Base-by-base conservation (phyloP, 1,140 invertebrate genomes). In the Meloidogyne chitwoodi region DNA sequence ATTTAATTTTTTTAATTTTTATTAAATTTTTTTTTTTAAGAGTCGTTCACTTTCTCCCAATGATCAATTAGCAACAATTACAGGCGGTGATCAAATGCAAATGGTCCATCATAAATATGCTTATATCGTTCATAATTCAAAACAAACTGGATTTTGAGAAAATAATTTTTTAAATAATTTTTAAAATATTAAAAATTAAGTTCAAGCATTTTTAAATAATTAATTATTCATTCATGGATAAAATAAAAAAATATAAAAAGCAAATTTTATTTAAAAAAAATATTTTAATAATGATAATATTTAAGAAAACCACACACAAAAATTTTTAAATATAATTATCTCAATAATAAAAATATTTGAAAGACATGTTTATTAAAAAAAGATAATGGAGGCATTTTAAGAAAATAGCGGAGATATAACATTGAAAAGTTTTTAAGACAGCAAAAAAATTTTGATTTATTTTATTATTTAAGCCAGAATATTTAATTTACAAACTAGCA, bases 31-130 rank as follows among this genome's bases (percentile, higher is more conserved):
- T 34, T 34, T 11, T 24, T 38, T 68, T 29, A 22, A 26, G 22
- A 68, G 24, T 14, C 29, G 19, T 69, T 41, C 24, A n/a, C 61
- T 69, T 22, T 22, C 27, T 69, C 48, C 22, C 19, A 69, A 38
- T 27, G 68, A 41, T 6, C 61, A 29, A 22, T 69, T 8, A n/a
- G n/a, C 48, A 16, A 44, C 41, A 56, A 6, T 48, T 48, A 48
- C 44, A 16, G 48, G 48, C 12, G 19, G 19, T n/a, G 48, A 56
- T 8, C 48, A 56, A n/a, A n/a, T 56, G 19, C 68, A 44, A n/a
- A 41, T 44, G 16, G n/a, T 24, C 68, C 26, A 61, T n/a, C 44
- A 41, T 61, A 69, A 69, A 69, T 69, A 69, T n/a, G n/a, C 34
- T n/a, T 69, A 69, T 44, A 29, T 69, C 44, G 26, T 69, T 22